These are phyloP conservation scores for Willisornis vidua DNA, from an alignment of 2,113 vertebrate species.

Conservation along the genomic window DNA sequence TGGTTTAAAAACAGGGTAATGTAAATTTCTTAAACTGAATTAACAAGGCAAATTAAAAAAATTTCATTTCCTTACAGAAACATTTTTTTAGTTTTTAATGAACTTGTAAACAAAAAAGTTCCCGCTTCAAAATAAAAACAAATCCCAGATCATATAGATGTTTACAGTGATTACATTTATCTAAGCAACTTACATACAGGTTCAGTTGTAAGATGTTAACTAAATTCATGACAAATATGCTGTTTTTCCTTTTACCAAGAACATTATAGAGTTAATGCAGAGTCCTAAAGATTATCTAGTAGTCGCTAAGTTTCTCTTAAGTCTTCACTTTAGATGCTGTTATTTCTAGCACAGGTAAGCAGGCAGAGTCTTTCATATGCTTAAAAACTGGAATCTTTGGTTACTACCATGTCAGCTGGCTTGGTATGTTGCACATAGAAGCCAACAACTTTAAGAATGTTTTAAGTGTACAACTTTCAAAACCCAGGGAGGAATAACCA, in stretches of 20 bases:
- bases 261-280: constrained; percentile 92
- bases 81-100: constrained; percentile 83
- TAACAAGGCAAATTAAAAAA: constrained; percentile 79
- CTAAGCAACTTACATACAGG: constrained; percentile 92
- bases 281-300: constrained; percentile 90
- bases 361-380: constrained; percentile 86
- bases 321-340: constrained; percentile 89
- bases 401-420: constrained; percentile 81
- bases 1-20: constrained; percentile 74
- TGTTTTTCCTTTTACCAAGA: constrained; percentile 87
- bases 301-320: constrained; percentile 87
- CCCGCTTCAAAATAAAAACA: constrained; percentile 84
- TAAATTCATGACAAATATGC: constrained; percentile 88
- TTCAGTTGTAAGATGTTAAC: constrained; percentile 89
- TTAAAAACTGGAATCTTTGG: constrained; percentile 88
- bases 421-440: constrained; percentile 77
- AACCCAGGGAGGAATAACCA: constrained; percentile 80
- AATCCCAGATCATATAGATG: constrained; percentile 85
- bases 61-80: constrained; percentile 82
- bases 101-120: constrained; percentile 88
- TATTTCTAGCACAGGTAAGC: constrained; percentile 88
- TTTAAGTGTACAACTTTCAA: constrained; percentile 86
- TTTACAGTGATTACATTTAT: constrained; percentile 91
- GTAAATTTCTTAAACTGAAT: constrained; percentile 76
- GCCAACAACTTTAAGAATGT: constrained; percentile 85